Evolutionary conservation across 2,113 vertebrate species (phyloP), one percentile per base, ranked within the genome.

Genomic region (Solea senegalensis): DNA sequence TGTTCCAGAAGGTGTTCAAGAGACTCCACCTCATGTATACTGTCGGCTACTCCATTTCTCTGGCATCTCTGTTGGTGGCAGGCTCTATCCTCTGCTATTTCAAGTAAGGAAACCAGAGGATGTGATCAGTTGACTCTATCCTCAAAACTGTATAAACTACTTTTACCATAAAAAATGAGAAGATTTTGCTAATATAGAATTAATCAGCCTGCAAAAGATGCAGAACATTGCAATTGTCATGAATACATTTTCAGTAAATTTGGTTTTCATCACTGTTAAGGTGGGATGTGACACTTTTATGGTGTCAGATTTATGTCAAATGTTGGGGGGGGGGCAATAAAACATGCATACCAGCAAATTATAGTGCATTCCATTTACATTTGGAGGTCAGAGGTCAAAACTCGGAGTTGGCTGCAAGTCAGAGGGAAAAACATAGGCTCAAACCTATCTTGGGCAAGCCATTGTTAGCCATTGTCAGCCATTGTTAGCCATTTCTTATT

Each of bases 1-100:
- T 62, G 80, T 54, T 44, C 54, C 84, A 96, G 95, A 94, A 95
- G 80, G 95, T 97, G 75, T 97, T 97, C 85, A 91, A 94, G 28
- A 91, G 96, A n/a, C 92, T 97, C 61, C 94, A 95, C 69, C 83
- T 96, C 77, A 97, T 97, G 90, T 97, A 97, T 89, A 97, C 96
- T 0, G 54, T 94, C 0, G 96, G 96, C 54, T 97, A 97, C 88
- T 97, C 96, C 49, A 78, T 96, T 76, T 97, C 96, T 68, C 89
- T 97, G 27, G 90, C 90, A 9, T 95, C 95, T 0, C 91, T 97
- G 62, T 50, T 95, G 4, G 90, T 94, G 0, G 96, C 96, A 0
- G 90, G 96, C 76, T 94, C 90, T 89, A 96, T 97, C 84, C 95
- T 97, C 75, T 95, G 93, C 16, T 97, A 94, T 80, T 97, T 97